Conservation (phyloP, 1,140 invertebrate genomes). For the Cataglyphis hispanica region DNA sequence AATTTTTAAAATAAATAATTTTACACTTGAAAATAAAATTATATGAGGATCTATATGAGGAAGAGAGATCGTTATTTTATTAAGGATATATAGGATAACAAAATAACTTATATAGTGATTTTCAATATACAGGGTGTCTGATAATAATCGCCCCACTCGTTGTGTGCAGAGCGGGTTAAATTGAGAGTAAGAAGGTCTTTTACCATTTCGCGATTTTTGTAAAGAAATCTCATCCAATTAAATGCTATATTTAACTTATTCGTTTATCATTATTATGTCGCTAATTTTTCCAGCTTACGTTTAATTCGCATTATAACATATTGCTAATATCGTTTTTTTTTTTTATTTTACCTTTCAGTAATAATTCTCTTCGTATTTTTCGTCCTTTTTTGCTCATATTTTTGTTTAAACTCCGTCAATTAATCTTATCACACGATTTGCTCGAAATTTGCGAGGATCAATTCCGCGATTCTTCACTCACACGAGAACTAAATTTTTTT, state of each 20-base stretch:
- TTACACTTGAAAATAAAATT: neutral
- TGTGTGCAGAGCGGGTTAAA: too few species aligned
- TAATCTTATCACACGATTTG: neutral
- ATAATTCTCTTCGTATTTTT: neutral
- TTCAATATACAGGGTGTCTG: neutral
- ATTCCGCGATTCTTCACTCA: conserved; percentile 17
- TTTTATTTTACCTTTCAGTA: neutral
- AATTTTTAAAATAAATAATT: neutral
- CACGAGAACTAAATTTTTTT: conserved; percentile 30
- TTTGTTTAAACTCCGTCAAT: neutral
- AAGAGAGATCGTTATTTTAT: neutral
- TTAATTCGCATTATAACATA: neutral
- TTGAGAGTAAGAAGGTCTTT: too few species aligned
- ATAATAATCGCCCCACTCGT: neutral
- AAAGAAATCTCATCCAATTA: neutral
- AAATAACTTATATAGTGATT: conserved; percentile 10
- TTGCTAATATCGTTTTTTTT: neutral
- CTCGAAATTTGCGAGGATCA: conserved; percentile 1
- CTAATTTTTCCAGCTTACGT: neutral
- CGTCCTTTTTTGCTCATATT: neutral
- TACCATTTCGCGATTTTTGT: neutral
- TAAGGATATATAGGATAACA: neutral
- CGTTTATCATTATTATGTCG: conserved; percentile 9
- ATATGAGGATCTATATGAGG: neutral
- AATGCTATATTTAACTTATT: neutral